These are phyloP conservation scores for Pagetopsis macropterus DNA, from an alignment of 2,797 vertebrate species.

Conservation along the genomic window DNA sequence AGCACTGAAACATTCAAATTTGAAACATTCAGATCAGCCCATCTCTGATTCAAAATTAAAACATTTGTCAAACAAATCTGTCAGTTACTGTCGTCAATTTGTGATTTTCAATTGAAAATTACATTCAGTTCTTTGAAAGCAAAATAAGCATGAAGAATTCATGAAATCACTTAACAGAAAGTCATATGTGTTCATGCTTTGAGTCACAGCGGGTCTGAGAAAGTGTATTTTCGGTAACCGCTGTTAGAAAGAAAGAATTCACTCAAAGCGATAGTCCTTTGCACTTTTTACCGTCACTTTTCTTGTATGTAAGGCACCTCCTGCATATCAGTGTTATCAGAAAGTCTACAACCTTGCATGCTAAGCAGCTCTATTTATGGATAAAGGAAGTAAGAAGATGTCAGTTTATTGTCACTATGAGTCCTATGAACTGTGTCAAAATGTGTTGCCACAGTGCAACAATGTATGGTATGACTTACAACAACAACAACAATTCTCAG, in stretches of 20 bases:
- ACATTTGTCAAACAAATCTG: not conserved
- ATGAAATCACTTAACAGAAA: not conserved
- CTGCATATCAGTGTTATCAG: not conserved
- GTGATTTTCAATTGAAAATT: not conserved
- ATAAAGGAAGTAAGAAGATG: conserved; percentile 54
- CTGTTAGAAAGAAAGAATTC: not conserved
- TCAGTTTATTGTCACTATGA: not conserved
- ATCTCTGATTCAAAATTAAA: conserved; percentile 14
- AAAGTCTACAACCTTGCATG: not conserved
- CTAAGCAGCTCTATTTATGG: conserved; percentile 34
- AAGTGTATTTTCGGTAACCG: not conserved
- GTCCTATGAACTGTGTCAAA: conserved; percentile 4
- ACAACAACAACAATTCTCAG: not conserved
- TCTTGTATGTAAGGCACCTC: no score
- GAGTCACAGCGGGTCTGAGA: conserved; percentile 16
- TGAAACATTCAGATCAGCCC: not conserved
- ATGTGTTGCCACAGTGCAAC: conserved; percentile 26
- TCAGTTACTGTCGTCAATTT: not conserved
- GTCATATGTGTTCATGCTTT: not conserved
- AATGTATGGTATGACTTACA: not conserved
- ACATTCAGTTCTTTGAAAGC: conserved; percentile 56
- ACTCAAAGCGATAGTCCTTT: not conserved
- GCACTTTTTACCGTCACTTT: not conserved
- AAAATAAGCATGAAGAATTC: not conserved
- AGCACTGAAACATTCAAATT: not conserved